Percentiles rank a stretch among this genome's conserved stretches.
Evolutionary conservation across 1,140 invertebrate genomes (phyloP).

Genomic region (Zaprionus kolodkinae): DNA sequence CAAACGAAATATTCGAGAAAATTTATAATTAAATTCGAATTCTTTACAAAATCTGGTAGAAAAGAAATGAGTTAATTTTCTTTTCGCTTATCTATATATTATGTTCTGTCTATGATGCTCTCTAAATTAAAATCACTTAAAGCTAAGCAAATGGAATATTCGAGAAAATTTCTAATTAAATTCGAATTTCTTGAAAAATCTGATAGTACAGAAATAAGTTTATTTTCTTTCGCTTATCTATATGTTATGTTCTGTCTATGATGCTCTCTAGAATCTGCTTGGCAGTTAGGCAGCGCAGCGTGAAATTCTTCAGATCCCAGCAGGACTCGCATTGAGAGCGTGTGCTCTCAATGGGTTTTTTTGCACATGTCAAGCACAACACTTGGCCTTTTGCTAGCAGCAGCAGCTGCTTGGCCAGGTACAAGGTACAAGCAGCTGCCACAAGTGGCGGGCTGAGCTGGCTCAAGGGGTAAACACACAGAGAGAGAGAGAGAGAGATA

Average conservation of each 20-base stretch:
- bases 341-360: conserved; percentile 44
- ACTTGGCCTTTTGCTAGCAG: conserved; percentile 77
- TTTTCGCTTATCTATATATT: background rate
- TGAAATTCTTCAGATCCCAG: conserved; percentile 67
- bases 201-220: conserved; percentile 9
- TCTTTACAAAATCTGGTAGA: conserved; percentile 3
- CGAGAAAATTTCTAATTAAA: background rate
- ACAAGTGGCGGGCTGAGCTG: background rate
- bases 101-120: background rate
- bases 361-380: conserved; percentile 75
- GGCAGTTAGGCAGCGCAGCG: conserved; percentile 50
- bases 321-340: conserved; percentile 46
- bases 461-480: conserved; percentile 36
- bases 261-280: background rate
- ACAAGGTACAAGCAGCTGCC: conserved; percentile 44
- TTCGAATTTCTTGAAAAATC: background rate
- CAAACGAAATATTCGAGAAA: no score
- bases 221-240: background rate
- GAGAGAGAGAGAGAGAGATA: background rate
- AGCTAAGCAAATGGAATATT: background rate
- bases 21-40: background rate
- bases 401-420: conserved; percentile 70
- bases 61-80: conserved; percentile 9
- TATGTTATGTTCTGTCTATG: background rate
- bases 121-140: background rate